Evolutionary conservation across 2,797 vertebrate species (phyloP).

Genomic region (Pitangus sulphuratus): DNA sequence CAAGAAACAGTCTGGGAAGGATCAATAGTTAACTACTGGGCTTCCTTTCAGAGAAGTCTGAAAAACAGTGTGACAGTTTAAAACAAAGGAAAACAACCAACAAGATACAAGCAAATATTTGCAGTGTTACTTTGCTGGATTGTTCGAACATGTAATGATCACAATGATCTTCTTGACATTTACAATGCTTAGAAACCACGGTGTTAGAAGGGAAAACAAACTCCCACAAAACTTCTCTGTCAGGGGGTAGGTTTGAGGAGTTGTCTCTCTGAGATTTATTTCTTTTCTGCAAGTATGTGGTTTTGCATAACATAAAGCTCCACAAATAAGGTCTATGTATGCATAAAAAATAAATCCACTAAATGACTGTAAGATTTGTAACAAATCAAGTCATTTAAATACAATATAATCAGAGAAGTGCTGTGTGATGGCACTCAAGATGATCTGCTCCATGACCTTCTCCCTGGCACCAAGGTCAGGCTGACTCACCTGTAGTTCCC

Average conservation of each 20-base stretch:
- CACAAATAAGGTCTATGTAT: neutral
- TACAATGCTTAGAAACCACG: neutral
- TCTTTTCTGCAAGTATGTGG: neutral
- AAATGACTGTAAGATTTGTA: neutral
- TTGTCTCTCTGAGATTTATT: neutral
- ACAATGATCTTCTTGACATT: neutral
- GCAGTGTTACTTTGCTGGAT: neutral
- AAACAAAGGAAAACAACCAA: neutral
- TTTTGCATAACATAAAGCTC: neutral
- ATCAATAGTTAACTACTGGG: neutral
- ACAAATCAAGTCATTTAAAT: neutral
- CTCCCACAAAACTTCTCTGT: rapidly evolving
- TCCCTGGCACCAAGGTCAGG: neutral
- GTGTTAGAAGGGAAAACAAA: neutral
- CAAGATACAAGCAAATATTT: neutral
- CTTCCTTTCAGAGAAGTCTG: neutral
- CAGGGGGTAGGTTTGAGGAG: neutral
- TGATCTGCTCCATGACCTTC: neutral
- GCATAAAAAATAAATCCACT: neutral
- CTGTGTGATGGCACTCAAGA: neutral
- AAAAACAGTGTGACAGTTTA: neutral
- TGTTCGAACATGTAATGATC: neutral
- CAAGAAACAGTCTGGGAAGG: neutral
- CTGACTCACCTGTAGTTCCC: neutral
- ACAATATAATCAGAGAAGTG: neutral